These are phyloP conservation scores for Rhadinocentrus ornatus DNA, from an alignment of 2,797 vertebrate genomes.

Conservation along the genomic window DNA sequence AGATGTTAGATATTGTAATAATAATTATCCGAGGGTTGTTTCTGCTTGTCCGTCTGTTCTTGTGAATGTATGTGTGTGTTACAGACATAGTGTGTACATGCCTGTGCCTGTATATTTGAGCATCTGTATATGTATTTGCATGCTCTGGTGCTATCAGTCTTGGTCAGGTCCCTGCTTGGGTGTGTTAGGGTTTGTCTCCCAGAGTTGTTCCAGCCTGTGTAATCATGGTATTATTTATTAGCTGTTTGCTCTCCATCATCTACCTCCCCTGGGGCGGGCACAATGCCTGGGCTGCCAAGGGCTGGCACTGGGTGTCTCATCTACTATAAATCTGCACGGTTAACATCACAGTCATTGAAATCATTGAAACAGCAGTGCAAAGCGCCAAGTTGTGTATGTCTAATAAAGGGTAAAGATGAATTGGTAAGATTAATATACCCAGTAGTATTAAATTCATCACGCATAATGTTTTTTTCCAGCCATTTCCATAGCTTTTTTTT, in stretches of 20 bases:
- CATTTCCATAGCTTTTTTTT: not conserved
- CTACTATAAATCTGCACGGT: conserved; percentile 77
- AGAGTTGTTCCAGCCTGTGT: conserved; percentile 82
- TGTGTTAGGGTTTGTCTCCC: conserved; percentile 78
- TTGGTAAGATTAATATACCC: conserved; percentile 4
- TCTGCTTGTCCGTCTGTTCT: conserved; percentile 2
- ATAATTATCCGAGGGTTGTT: conserved; percentile 36
- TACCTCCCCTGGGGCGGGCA: conserved; percentile 75
- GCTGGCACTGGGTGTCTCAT: conserved; percentile 73
- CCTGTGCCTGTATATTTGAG: conserved; percentile 46
- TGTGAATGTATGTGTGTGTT: conserved; percentile 7
- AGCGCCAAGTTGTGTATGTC: conserved; percentile 14
- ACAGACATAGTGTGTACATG: conserved; percentile 12
- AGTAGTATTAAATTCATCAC: not conserved
- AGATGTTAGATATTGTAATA: conserved; percentile 36
- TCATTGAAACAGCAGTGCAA: conserved; percentile 39
- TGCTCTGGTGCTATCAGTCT: conserved; percentile 78
- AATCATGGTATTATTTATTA: conserved; percentile 87
- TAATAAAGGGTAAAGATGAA: conserved; percentile 9
- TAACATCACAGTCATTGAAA: conserved; percentile 64
- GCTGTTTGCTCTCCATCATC: conserved; percentile 86
- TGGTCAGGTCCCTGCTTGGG: conserved; percentile 78
- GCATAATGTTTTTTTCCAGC: not conserved
- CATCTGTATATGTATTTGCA: conserved; percentile 61
- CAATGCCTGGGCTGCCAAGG: conserved; percentile 73